phyloP scores from a whole-genome alignment of 1,140 invertebrate species.

The Mamestra configurata region DNA sequence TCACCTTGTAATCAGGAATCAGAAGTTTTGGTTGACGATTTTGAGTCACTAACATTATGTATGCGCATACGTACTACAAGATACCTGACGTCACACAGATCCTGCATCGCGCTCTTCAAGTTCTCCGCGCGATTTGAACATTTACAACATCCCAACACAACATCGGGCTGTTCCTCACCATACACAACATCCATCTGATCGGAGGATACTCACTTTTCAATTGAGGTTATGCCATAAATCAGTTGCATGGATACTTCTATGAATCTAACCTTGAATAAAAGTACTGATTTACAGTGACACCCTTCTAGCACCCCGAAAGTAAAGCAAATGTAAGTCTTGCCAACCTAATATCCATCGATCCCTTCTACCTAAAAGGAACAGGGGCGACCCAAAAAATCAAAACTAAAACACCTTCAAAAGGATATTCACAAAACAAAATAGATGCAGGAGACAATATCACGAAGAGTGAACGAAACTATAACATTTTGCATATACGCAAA shows the following conservation, averaged over 20 bases:
- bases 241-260: background rate
- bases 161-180: too few species aligned
- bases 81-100: too few species aligned
- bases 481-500: constrained; percentile 72
- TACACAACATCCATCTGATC: too few species aligned
- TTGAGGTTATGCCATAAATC: too few species aligned
- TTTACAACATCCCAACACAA: too few species aligned
- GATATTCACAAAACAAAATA: constrained; percentile 48
- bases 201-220: too few species aligned
- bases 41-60: too few species aligned
- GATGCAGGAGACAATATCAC: constrained; percentile 61
- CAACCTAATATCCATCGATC: background rate
- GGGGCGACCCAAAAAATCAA: background rate
- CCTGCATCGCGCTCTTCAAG: too few species aligned
- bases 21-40: too few species aligned
- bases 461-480: constrained; percentile 66
- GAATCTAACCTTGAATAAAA: background rate
- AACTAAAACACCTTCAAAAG: constrained; percentile 8
- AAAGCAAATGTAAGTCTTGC: background rate
- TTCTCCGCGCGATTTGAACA: too few species aligned
- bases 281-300: background rate
- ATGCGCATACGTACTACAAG: too few species aligned
- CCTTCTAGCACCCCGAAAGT: background rate
- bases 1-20: too few species aligned
- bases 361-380: background rate